Evolutionary conservation across 2,888 invertebrate genomes (phyloP), one percentile per base, ranked within the genome.

Genomic region (Ichneumoninae sp.): DNA sequence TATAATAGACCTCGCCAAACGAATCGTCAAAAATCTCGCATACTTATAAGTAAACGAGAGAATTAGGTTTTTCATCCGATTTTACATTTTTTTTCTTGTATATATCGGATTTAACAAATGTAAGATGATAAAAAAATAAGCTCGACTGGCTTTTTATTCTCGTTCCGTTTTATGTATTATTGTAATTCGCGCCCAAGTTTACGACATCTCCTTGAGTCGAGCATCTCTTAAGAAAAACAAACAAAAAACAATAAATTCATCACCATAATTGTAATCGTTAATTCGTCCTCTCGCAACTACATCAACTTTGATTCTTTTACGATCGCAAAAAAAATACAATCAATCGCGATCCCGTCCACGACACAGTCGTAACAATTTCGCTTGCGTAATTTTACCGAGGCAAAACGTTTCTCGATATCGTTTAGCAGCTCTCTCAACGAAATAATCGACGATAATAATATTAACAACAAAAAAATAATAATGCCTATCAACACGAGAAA

Each of bases 81-180:
- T 26, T 10, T 7, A 8, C 13, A 13, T 26, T 26, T 30, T 33
- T 63, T 47, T 36, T 74, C 33, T 30, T 63, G 33, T 33, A 30
- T 40, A 33, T 52, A 70, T 40, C 68, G 69, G 57, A 40, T n/a
- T 78, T 44, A 85, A 81, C 81, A 70, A 86, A 85, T 86, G 75
- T 81, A 83, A 73, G 80, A 83, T 54, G 70, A 83, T 87, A 85
- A 87, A 87, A 86, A 87, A 86, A 87, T 87, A 87, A 86, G 81
- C 83, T 79, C 85, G 76, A 83, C 81, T 81, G 47, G 81, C 74
- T 26, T 66, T 54, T 63, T 30, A 47, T 50, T 65, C 73, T 71
- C 54, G 16, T 54, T 36, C 26, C 30, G 16, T 57, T 60, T 57
- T 30, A 19, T 50, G 22, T 22, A 60, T 47, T 63, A 60, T 66